phyloP scores from a whole-genome alignment of 2,113 vertebrate genomes.

The Dasyurus viverrinus region DNA sequence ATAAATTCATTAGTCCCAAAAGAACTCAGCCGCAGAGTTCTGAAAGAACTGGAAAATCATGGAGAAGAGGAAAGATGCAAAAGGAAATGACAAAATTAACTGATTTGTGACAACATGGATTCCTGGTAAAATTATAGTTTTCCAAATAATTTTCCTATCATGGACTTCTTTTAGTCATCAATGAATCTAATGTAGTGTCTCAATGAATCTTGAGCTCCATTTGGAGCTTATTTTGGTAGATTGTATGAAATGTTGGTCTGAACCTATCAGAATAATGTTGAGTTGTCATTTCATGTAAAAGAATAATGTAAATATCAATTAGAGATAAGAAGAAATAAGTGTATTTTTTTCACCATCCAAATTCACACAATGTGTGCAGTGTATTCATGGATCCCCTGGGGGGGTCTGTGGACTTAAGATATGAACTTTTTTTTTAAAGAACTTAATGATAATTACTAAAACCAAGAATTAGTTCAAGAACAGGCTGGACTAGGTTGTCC shows the following conservation, averaged over 20 bases:
- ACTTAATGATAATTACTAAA: neutral
- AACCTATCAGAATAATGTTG: neutral
- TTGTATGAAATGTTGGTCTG: too few relatives aligned
- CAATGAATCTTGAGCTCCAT: too few relatives aligned
- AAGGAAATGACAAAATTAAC: neutral
- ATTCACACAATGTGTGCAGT: neutral
- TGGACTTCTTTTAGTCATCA: neutral
- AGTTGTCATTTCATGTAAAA: neutral
- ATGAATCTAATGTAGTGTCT: neutral
- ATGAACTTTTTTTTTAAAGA: neutral
- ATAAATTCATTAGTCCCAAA: neutral
- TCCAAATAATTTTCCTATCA: neutral
- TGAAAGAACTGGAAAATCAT: neutral
- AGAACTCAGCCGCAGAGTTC: neutral
- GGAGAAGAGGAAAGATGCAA: neutral
- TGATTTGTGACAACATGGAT: neutral
- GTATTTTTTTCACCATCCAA: neutral
- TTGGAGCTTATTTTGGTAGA: too few relatives aligned
- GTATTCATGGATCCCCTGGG: neutral
- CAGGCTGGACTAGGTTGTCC: neutral
- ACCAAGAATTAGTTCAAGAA: neutral
- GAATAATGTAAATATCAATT: neutral
- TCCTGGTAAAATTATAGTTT: neutral
- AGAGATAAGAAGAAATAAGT: neutral
- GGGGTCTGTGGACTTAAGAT: neutral